Evolutionary conservation across 2,113 vertebrate species (phyloP).

Genomic region (Prochilodus magdalenae): DNA sequence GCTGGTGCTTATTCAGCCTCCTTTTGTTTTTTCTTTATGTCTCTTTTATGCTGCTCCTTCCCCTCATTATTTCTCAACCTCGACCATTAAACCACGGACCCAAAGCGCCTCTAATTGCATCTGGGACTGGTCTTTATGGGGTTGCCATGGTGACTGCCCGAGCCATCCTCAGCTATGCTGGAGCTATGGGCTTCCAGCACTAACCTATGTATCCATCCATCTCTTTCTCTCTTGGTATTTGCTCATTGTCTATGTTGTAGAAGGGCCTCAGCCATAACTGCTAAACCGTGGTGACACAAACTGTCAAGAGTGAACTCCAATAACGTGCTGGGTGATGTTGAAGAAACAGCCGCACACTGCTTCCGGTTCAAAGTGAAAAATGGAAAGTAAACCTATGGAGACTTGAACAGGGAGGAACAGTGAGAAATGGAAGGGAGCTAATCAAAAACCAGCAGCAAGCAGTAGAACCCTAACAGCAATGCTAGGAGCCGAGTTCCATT

Average conservation of each 20-base stretch:
- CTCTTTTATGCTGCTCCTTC: conserved; percentile 52
- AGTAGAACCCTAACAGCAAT: neutral
- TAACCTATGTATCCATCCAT: conserved; percentile 49
- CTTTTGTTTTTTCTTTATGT: conserved; percentile 58
- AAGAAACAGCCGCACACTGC: neutral
- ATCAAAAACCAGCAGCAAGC: neutral
- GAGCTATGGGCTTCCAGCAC: conserved; percentile 46
- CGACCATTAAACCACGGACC: conserved; percentile 69
- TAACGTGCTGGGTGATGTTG: neutral
- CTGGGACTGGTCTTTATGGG: conserved; percentile 76
- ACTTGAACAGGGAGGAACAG: neutral
- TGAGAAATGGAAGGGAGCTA: neutral
- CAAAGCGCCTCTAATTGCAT: conserved; percentile 77
- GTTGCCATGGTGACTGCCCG: conserved; percentile 80
- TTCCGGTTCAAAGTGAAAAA: neutral
- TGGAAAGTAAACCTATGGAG: neutral
- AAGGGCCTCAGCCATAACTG: neutral
- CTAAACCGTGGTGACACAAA: neutral
- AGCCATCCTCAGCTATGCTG: conserved; percentile 64
- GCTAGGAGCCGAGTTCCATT: too few relatives aligned
- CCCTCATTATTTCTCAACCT: conserved; percentile 68
- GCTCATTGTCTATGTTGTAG: conserved; percentile 31
- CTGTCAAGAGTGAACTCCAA: conserved; percentile 15
- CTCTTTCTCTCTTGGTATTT: conserved; percentile 41
- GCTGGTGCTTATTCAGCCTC: conserved; percentile 3